Conservation (phyloP, 2,797 vertebrate genomes). For the Acipenser ruthenus region DNA sequence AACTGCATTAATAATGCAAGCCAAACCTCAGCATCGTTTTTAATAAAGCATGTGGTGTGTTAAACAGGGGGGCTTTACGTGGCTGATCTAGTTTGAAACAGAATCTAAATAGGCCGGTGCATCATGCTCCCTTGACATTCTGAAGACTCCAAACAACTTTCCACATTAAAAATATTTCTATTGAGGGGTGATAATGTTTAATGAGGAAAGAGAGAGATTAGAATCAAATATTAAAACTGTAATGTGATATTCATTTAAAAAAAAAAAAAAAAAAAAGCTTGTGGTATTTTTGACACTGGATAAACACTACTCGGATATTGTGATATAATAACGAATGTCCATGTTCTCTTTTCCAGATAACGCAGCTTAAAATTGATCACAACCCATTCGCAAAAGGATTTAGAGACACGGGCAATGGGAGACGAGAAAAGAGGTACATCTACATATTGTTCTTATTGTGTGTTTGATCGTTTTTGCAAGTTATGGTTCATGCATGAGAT, state of each 20-base stretch:
- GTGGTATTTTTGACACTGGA: neutral
- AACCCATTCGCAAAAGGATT: conserved; percentile 98
- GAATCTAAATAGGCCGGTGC: conserved; percentile 16
- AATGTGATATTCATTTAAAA: neutral
- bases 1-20: conserved; percentile 71
- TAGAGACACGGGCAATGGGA: conserved; percentile 92
- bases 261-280: neutral
- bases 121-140: conserved; percentile 14
- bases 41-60: conserved; percentile 53
- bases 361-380: conserved; percentile 95
- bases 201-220: neutral
- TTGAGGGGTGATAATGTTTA: neutral
- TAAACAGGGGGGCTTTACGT: conserved; percentile 42
- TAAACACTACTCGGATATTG: neutral
- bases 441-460: neutral
- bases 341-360: conserved; percentile 64
- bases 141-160: conserved; percentile 6
- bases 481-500: no score
- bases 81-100: conserved; percentile 25
- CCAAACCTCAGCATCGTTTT: conserved; percentile 47
- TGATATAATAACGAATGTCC: neutral
- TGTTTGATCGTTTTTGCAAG: no score
- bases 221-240: neutral
- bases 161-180: neutral
- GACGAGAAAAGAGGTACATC: conserved; percentile 85